These are phyloP conservation scores for Lissonota sp. DNA, from an alignment of 2,888 invertebrate species.

Conservation along the genomic window DNA sequence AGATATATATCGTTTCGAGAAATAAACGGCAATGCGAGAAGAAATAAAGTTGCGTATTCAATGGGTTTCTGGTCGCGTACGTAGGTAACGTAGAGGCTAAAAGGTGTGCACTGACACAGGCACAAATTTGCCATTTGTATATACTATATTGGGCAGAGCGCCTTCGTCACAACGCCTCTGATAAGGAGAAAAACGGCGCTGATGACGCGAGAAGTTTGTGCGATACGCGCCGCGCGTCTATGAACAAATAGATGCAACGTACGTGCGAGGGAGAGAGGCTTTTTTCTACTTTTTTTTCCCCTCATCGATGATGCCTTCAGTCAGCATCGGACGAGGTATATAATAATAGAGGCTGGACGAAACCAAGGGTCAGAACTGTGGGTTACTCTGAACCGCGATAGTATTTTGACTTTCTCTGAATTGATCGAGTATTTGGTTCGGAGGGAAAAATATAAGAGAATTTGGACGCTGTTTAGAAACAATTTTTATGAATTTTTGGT, in stretches of 20 bases:
- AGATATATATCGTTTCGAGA: conserved; percentile 10
- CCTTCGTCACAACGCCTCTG: conserved; percentile 46
- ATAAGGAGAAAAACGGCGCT: not conserved
- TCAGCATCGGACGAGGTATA: conserved; percentile 14
- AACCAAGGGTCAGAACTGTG: conserved; percentile 45
- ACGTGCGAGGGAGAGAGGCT: conserved; percentile 1
- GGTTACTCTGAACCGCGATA: not conserved
- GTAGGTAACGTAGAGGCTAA: conserved; percentile 41
- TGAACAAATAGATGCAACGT: conserved; percentile 26
- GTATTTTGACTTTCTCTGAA: not conserved
- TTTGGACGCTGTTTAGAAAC: not conserved
- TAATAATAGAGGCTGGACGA: conserved; percentile 50
- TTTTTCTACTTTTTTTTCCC: not conserved
- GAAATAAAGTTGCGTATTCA: conserved; percentile 61
- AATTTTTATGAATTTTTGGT: not conserved
- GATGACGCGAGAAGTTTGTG: conserved; percentile 48
- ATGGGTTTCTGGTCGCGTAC: conserved; percentile 33
- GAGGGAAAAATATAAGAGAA: not conserved
- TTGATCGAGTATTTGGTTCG: conserved; percentile 18
- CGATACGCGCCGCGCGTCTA: conserved; percentile 26
- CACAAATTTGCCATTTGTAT: conserved; percentile 20
- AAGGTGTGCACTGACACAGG: not conserved
- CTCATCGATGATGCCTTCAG: too few relatives aligned
- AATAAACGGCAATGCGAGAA: conserved; percentile 29
- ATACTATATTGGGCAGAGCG: conserved; percentile 20